Conservation (phyloP, 1,140 invertebrate species). For the Atta colombica region DNA sequence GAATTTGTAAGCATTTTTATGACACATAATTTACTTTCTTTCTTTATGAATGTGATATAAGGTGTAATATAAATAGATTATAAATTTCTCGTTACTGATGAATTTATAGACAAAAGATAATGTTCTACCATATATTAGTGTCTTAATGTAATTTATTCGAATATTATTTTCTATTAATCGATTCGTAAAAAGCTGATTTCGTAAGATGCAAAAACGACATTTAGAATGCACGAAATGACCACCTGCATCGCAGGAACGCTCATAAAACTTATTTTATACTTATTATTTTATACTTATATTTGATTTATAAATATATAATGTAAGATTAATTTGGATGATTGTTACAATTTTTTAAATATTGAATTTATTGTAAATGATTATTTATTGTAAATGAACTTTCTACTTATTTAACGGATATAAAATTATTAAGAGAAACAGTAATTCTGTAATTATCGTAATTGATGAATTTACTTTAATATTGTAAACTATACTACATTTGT, state of each 20-base stretch:
- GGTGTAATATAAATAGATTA: conserved; percentile 14
- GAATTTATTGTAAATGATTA: not conserved
- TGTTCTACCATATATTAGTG: not conserved
- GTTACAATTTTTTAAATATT: not conserved
- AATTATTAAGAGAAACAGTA: not conserved
- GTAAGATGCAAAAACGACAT: conserved; percentile 12
- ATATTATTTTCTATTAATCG: conserved; percentile 31
- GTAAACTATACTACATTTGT: not conserved
- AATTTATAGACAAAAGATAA: conserved; percentile 50
- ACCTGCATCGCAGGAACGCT: not conserved
- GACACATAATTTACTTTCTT: not conserved
- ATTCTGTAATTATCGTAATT: not conserved
- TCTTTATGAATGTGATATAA: not conserved
- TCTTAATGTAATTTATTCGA: conserved; percentile 19
- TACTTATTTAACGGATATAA: not conserved
- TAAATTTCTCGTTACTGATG: conserved; percentile 11
- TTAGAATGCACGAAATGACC: conserved; percentile 4
- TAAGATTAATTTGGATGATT: not conserved
- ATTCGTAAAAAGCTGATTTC: conserved; percentile 28
- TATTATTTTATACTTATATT: conserved; percentile 17
- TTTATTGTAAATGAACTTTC: not conserved
- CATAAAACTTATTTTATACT: conserved; percentile 25
- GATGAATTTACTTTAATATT: not conserved
- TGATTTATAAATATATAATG: not conserved
- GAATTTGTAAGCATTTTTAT: not conserved